A percentile compares a stretch with the other conserved stretches of the same genome.
Conservation (phyloP, 2,113 vertebrate genomes). For the Ia io region DNA sequence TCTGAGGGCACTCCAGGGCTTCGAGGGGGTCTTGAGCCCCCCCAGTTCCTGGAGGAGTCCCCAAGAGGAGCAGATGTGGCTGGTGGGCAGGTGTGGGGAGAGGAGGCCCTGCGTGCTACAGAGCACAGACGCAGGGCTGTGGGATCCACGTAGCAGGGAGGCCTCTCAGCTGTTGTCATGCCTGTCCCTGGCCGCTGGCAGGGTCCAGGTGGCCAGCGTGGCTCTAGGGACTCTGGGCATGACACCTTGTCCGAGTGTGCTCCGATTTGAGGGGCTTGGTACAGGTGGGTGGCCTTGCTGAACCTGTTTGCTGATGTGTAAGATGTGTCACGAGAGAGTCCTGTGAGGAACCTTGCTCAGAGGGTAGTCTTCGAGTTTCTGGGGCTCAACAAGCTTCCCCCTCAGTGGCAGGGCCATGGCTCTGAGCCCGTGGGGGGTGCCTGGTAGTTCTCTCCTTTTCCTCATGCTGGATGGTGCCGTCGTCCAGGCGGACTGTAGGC, state of each 20-base stretch:
- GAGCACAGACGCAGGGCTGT: no score
- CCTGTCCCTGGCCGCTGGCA: not conserved
- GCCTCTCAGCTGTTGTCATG: not conserved
- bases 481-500: rapidly evolving
- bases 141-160: not conserved
- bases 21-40: rapidly evolving
- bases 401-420: no score
- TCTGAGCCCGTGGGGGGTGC: not conserved
- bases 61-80: not conserved
- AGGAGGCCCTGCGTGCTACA: rapidly evolving
- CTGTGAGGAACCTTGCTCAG: not conserved
- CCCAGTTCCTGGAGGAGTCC: not conserved
- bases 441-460: rapidly evolving
- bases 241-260: not conserved
- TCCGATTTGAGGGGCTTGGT: not conserved
- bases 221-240: not conserved
- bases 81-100: not conserved
- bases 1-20: not conserved
- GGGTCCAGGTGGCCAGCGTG: not conserved
- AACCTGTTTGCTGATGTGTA: not conserved
- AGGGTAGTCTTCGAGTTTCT: not conserved
- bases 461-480: rapidly evolving
- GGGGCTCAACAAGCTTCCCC: not conserved
- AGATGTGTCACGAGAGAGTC: rapidly evolving
- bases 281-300: rapidly evolving